Percentiles rank a stretch among this genome's conserved stretches.
These are phyloP conservation scores for Ceratosolen fusciceps DNA, from an alignment of 1,140 invertebrate species.

Conservation along the genomic window DNA sequence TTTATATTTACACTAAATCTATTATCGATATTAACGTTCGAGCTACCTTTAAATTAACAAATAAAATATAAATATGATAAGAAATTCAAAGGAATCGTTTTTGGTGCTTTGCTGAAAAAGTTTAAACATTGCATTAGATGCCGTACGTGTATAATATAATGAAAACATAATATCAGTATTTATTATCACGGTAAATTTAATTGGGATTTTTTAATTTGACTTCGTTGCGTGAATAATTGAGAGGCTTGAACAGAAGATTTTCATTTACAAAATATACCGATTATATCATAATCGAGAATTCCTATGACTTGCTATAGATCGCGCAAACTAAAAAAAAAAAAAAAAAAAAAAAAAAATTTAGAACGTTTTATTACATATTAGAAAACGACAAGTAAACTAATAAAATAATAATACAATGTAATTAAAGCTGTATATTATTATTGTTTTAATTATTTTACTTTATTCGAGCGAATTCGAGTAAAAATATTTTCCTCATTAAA, in stretches of 20 bases:
- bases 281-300: conserved; percentile 72
- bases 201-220: neutral
- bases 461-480: no score
- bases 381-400: conserved; percentile 71
- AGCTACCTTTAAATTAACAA: no score
- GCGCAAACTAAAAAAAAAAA: conserved; percentile 61
- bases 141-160: conserved; percentile 57
- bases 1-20: no score
- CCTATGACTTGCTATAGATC: conserved; percentile 74
- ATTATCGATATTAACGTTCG: no score
- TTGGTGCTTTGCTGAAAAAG: conserved; percentile 60
- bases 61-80: neutral
- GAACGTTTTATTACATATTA: no score
- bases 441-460: no score
- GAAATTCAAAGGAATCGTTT: neutral
- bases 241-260: conserved; percentile 62
- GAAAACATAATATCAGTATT: neutral
- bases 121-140: conserved; percentile 62
- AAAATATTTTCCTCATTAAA: no score
- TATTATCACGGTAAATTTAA: neutral
- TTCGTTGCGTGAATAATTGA: conserved; percentile 64
- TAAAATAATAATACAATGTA: conserved; percentile 66
- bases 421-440: no score
- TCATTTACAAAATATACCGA: conserved; percentile 68
- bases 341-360: no score